These are phyloP conservation scores for Tetragonula clypearis DNA, from an alignment of 1,140 invertebrate species.

Conservation along the genomic window DNA sequence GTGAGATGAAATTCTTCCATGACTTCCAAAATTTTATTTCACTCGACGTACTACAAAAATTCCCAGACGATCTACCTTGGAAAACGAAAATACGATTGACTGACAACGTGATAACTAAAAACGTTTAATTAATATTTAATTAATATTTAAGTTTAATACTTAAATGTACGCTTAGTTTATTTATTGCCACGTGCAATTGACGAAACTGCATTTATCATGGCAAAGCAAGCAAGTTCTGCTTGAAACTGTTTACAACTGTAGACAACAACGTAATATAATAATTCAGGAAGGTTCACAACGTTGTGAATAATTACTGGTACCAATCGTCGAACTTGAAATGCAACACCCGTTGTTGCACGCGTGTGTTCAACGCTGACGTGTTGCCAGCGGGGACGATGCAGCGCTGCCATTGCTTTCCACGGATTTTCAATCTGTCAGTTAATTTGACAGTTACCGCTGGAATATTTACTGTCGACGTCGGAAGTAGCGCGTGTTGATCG, in stretches of 20 bases:
- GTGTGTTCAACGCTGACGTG: neutral
- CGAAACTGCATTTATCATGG: no score
- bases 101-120: no score
- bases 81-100: no score
- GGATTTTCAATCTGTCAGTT: slow-evolving; percentile 15
- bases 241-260: neutral
- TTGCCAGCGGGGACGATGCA: neutral
- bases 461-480: slow-evolving; percentile 26
- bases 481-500: slow-evolving; percentile 35
- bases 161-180: no score
- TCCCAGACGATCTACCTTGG: no score
- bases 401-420: neutral
- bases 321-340: neutral
- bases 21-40: no score
- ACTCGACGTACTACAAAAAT: no score
- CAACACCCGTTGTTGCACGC: neutral
- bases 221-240: neutral
- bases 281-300: neutral
- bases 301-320: neutral
- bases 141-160: no score
- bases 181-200: no score
- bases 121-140: no score
- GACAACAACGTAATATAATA: neutral
- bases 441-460: slow-evolving; percentile 33
- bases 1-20: no score